phyloP scores from a whole-genome alignment of 2,888 invertebrate species.

The Artemia sinica region DNA sequence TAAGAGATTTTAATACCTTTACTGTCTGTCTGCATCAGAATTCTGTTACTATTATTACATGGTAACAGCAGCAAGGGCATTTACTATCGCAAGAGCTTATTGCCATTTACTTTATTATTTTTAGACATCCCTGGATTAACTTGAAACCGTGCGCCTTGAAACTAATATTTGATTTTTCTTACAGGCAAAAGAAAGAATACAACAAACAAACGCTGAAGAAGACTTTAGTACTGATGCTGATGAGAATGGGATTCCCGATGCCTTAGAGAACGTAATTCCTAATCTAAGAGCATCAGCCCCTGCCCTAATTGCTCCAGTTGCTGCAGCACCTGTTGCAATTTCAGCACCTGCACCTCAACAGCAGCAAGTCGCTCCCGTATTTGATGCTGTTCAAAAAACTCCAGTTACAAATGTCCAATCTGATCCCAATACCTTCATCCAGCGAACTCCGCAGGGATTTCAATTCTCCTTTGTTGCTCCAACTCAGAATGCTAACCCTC shows the following conservation, averaged over 20 bases:
- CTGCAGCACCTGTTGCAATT: background rate
- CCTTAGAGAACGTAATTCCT: constrained; percentile 1
- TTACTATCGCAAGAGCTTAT: no score
- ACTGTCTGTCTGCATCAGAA: no score
- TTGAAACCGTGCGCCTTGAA: background rate
- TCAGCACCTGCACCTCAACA: background rate
- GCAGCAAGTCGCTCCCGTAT: background rate
- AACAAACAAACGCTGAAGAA: constrained; percentile 14
- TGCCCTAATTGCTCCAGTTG: background rate
- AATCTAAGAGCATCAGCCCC: constrained; percentile 3
- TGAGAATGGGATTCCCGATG: constrained; percentile 21
- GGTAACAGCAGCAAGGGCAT: no score
- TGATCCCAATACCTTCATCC: background rate
- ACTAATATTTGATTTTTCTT: background rate
- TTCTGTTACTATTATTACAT: no score
- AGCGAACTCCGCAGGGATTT: constrained; percentile 7
- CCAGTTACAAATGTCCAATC: background rate
- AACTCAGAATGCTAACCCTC: background rate
- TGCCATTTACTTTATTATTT: no score
- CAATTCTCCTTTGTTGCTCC: background rate
- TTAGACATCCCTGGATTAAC: no score
- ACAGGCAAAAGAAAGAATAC: background rate
- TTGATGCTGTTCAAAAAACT: constrained; percentile 4
- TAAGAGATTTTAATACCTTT: no score
- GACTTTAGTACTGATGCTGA: constrained; percentile 22